These are phyloP conservation scores for Eupsittula cactorum DNA, from an alignment of 2,113 vertebrate genomes.

Conservation along the genomic window DNA sequence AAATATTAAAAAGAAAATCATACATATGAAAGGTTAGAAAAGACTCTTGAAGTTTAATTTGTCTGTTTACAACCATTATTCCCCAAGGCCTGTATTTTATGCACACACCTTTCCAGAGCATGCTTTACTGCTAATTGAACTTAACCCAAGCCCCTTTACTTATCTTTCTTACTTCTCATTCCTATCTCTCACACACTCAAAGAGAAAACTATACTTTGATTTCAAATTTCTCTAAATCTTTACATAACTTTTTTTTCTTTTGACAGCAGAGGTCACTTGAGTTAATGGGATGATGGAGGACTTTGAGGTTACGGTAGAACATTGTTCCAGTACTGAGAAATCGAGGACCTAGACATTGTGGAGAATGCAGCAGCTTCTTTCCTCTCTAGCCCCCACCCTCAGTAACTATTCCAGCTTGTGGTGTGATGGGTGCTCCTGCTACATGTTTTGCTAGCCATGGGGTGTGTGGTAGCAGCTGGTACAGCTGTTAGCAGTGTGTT, in stretches of 20 bases:
- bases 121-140: not conserved
- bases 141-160: not conserved
- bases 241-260: not conserved
- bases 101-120: not conserved
- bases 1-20: not conserved
- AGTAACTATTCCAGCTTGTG: not conserved
- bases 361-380: not conserved
- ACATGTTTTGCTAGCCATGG: accelerated
- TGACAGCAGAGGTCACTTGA: not conserved
- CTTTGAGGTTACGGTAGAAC: not conserved
- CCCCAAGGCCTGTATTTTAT: not conserved
- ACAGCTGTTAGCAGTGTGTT: not conserved
- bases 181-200: not conserved
- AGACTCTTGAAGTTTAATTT: constrained; percentile 32
- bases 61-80: constrained; percentile 26
- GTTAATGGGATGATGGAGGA: not conserved
- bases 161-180: not conserved
- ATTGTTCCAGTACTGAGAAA: not conserved
- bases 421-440: accelerated
- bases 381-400: not conserved
- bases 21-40: not conserved
- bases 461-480: accelerated
- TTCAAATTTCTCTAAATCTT: not conserved
- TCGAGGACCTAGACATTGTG: not conserved
- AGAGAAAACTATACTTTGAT: not conserved